A percentile compares a stretch with the other conserved stretches of the same genome.
These are phyloP conservation scores for Drosophila biarmipes DNA, from an alignment of 1,140 invertebrate genomes.

Conservation along the genomic window DNA sequence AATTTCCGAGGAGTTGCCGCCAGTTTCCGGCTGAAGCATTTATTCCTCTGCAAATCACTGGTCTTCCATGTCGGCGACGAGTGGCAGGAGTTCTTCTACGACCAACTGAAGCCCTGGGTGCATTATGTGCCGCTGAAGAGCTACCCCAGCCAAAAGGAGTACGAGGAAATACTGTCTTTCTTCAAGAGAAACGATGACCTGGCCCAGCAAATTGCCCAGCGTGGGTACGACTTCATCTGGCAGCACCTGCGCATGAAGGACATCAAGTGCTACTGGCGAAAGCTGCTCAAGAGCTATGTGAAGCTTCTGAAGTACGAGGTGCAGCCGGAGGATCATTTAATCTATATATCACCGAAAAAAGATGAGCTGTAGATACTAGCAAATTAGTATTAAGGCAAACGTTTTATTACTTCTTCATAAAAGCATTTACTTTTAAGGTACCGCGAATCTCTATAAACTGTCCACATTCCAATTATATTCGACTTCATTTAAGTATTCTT, in stretches of 20 bases:
- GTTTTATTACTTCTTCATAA: neutral
- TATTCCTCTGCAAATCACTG: constrained; percentile 97
- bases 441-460: neutral
- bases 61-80: constrained; percentile 98
- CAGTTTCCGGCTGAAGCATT: constrained; percentile 98
- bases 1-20: constrained; percentile 98
- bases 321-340: constrained; percentile 86
- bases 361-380: constrained; percentile 50
- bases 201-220: constrained; percentile 92
- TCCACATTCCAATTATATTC: neutral
- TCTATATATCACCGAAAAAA: constrained; percentile 55
- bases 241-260: constrained; percentile 93
- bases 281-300: constrained; percentile 91
- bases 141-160: constrained; percentile 88
- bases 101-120: constrained; percentile 95
- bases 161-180: constrained; percentile 91
- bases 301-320: constrained; percentile 91
- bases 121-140: constrained; percentile 96
- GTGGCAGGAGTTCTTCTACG: constrained; percentile 98
- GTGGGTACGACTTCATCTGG: constrained; percentile 93
- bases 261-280: constrained; percentile 94
- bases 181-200: constrained; percentile 91
- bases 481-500: neutral
- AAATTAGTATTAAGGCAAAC: neutral
- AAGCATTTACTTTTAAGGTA: neutral